Evolutionary conservation across 2,797 vertebrate species (phyloP).

Genomic region (Sebastes flavidus): DNA sequence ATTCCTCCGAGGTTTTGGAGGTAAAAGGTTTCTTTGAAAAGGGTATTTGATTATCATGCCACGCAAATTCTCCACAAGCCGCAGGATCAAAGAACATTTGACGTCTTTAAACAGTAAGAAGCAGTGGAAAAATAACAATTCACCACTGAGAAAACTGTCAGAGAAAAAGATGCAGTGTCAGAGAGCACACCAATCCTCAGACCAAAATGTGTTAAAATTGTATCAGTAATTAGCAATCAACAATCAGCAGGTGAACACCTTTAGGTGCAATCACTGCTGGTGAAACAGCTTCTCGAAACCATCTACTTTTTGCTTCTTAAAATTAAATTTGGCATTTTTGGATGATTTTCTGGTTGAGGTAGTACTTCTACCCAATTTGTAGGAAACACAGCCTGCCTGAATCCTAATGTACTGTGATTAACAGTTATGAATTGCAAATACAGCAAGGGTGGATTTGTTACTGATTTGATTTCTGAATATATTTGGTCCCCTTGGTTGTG

Average conservation of each 20-base stretch:
- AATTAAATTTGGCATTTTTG: background rate
- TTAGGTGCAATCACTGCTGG: conserved; percentile 4
- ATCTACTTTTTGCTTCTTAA: background rate
- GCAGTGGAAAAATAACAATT: background rate
- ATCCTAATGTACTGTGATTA: background rate
- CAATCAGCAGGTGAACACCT: conserved; percentile 33
- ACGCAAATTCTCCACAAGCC: background rate
- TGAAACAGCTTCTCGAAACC: background rate
- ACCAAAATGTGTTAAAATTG: background rate
- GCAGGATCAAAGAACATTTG: background rate
- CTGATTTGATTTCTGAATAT: conserved; percentile 5
- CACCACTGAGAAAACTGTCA: background rate
- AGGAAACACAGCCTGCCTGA: background rate
- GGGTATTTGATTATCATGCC: background rate
- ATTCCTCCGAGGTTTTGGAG: background rate
- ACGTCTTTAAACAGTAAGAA: background rate
- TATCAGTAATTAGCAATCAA: conserved; percentile 43
- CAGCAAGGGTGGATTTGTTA: background rate
- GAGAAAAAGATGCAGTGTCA: background rate
- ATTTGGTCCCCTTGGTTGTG: conserved; percentile 7
- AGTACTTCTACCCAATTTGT: background rate
- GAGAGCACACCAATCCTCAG: background rate
- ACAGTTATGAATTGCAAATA: conserved; percentile 11
- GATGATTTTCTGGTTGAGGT: background rate
- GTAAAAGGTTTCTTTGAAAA: conserved; percentile 22